Evolutionary conservation across 1,140 invertebrate genomes (phyloP), one percentile per base, ranked within the genome.

Genomic region (Drosophila lini): DNA sequence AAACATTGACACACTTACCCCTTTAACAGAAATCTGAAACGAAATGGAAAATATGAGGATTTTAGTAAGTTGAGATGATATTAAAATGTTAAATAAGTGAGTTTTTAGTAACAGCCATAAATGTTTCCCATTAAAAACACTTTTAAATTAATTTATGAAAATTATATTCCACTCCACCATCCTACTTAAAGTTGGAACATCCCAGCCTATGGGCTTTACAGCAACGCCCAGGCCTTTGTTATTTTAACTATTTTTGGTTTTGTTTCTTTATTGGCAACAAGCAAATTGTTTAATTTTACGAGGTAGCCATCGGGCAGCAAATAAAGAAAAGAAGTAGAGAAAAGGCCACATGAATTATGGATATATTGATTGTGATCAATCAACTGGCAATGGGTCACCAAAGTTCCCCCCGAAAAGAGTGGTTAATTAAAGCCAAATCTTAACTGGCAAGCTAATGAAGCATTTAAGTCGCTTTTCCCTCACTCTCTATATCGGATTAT

Each of bases 321-420:
- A 28, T 28, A 28, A 40, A 41, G 59, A 78, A 22, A 53, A 53
- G 7, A 55, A 19, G 1, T 13, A 31, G 32, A 38, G 5, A n/a
- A 67, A 45, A 63, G n/a, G 16, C 16, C 47, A 45, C 63, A 78
- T 86, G 65, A 85, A 81, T 78, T 71, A 82, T 82, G 61, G 42
- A 59, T 76, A 41, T 56, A 62, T 65, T 48, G 56, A 55, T 59
- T 61, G 74, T 81, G 74, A 78, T 85, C 81, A 75, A 82, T 86
- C 84, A 79, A 77, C 38, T 41, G 58, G 32, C 56, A 74, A 52
- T 61, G 73, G 74, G 71, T 65, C 71, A 58, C 31, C 42, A 36
- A 15, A 41, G 56, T 73, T 42, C 44, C 58, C 38, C 34, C 16
- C 25, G 1, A 40, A 57, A 38, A 31, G 31, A 76, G 42, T 69